Evolutionary conservation across 2,113 vertebrate genomes (phyloP).

Genomic region (Caracal caracal): DNA sequence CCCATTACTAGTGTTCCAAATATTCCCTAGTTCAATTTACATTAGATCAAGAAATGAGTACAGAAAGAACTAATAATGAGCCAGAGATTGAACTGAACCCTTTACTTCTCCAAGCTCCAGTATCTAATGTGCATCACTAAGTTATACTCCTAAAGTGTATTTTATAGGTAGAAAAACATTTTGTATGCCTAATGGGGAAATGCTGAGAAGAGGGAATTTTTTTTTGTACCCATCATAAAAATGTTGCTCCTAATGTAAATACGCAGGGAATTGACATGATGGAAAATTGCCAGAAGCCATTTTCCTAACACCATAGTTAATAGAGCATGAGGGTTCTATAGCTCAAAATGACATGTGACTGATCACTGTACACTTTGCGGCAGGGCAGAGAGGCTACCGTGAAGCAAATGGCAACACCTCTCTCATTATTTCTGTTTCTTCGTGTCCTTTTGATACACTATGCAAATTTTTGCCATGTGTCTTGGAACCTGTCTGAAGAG

Average conservation of each 20-base stretch:
- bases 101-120: slow-evolving; percentile 50
- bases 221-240: slow-evolving; percentile 74
- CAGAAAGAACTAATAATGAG: slow-evolving; percentile 46
- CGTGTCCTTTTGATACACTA: slow-evolving; percentile 30
- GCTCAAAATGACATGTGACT: slow-evolving; percentile 65
- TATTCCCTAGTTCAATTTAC: slow-evolving; percentile 56
- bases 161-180: slow-evolving; percentile 67
- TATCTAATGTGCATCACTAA: slow-evolving; percentile 32
- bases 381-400: slow-evolving; percentile 26
- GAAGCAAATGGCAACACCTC: slow-evolving; percentile 64
- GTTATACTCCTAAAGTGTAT: background rate
- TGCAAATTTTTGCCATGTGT: slow-evolving; percentile 22
- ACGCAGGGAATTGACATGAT: slow-evolving; percentile 76
- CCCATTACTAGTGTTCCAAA: slow-evolving; percentile 58
- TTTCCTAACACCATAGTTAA: slow-evolving; percentile 84
- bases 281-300: slow-evolving; percentile 84
- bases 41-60: slow-evolving; percentile 47
- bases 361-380: slow-evolving; percentile 64
- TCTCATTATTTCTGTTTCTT: slow-evolving; percentile 30
- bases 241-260: slow-evolving; percentile 74
- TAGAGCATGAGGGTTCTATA: slow-evolving; percentile 78
- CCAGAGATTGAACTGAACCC: slow-evolving; percentile 39
- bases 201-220: background rate
- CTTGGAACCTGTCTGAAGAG: slow-evolving; percentile 28
- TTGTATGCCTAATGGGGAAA: background rate